These are phyloP conservation scores for Himalopsyche phryganea DNA, from an alignment of 1,140 invertebrate genomes.

Conservation along the genomic window DNA sequence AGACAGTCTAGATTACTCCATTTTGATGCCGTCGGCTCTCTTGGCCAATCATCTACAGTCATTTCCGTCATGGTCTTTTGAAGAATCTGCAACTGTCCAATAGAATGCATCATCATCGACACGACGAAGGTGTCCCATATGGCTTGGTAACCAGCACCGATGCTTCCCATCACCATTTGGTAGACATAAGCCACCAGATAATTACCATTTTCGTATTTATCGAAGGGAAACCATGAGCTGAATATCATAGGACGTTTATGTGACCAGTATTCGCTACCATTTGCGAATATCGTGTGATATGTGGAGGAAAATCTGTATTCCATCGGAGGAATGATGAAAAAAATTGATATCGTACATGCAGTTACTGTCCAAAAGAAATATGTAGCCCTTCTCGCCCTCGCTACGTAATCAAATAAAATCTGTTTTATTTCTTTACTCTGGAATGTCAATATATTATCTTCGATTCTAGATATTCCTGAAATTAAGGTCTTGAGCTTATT, in stretches of 20 bases:
- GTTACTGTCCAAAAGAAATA: conserved; percentile 28
- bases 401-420: conserved; percentile 17
- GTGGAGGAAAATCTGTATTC: conserved; percentile 28
- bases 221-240: conserved; percentile 36
- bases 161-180: conserved; percentile 28
- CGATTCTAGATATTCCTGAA: conserved; percentile 18
- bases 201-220: conserved; percentile 23
- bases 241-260: conserved; percentile 31
- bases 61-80: conserved; percentile 25
- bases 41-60: conserved; percentile 1
- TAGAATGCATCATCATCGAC: conserved; percentile 32
- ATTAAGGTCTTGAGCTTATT: conserved; percentile 17
- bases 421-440: conserved; percentile 13
- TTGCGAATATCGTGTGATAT: conserved; percentile 21
- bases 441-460: conserved; percentile 19
- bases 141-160: conserved; percentile 27
- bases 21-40: not conserved
- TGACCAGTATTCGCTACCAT: conserved; percentile 29
- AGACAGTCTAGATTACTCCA: no score
- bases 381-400: conserved; percentile 15
- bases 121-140: conserved; percentile 33
- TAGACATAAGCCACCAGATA: conserved; percentile 28
- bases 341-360: conserved; percentile 25
- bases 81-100: conserved; percentile 31
- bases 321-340: conserved; percentile 28